These are phyloP conservation scores for Phlogophora meticulosa DNA, from an alignment of 2,888 invertebrate species.

Conservation along the genomic window DNA sequence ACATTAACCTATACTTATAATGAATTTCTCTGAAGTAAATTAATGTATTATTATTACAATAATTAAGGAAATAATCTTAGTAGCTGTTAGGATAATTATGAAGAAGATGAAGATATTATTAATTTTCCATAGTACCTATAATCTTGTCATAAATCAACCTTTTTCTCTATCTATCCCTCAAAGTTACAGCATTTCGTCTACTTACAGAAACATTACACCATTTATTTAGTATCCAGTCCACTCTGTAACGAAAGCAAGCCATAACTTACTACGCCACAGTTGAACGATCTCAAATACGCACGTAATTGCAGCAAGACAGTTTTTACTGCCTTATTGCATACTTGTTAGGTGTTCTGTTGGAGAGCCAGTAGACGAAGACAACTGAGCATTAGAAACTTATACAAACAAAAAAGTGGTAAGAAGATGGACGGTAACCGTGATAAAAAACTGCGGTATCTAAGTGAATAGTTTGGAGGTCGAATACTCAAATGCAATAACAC, in stretches of 20 bases:
- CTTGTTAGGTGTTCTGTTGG: constrained; percentile 62
- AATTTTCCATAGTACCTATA: no score
- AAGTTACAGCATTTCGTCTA: constrained; percentile 35
- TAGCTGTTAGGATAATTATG: no score
- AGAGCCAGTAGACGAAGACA: constrained; percentile 42
- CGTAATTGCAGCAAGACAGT: constrained; percentile 67
- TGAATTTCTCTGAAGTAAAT: no score
- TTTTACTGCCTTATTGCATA: constrained; percentile 67
- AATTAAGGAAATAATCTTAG: no score
- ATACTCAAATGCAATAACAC: not conserved
- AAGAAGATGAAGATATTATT: no score
- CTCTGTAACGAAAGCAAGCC: constrained; percentile 61
- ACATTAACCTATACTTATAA: no score
- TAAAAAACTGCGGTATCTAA: not conserved
- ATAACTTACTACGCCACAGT: constrained; percentile 65
- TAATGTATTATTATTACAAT: no score
- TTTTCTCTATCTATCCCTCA: not conserved
- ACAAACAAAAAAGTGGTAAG: constrained; percentile 19
- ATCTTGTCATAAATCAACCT: no score
- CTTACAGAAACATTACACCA: constrained; percentile 49
- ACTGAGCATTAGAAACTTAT: constrained; percentile 39
- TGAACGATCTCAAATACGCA: constrained; percentile 68
- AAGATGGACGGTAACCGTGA: not conserved
- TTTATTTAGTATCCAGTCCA: constrained; percentile 53
- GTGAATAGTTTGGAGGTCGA: not conserved